A percentile compares a stretch with the other conserved stretches of the same genome.
phyloP scores from a whole-genome alignment of 2,113 vertebrate species.

The Potamarius usumacintae region DNA sequence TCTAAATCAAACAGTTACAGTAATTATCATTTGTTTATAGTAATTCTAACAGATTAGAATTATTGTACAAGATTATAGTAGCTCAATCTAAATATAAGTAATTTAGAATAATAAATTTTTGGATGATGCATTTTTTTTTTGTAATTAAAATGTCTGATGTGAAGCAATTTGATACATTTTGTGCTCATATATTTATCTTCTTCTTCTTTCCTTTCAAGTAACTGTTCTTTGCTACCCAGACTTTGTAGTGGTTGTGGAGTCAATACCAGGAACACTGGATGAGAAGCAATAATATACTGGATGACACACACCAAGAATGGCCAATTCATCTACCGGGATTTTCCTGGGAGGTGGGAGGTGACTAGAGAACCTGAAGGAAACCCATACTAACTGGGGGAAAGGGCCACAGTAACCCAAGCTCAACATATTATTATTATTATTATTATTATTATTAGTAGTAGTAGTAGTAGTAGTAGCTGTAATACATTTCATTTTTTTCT shows the following conservation, averaged over 20 bases:
- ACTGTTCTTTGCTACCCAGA: background rate
- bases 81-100: too few species aligned
- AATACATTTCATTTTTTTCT: background rate
- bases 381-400: background rate
- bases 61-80: background rate
- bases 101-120: background rate
- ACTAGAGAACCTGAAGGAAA: background rate
- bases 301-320: background rate
- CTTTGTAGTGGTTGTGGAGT: background rate
- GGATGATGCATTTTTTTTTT: too few species aligned
- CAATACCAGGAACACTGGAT: background rate
- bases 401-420: background rate
- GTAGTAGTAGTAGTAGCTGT: background rate
- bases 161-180: background rate
- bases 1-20: too few species aligned
- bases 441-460: background rate
- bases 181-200: background rate
- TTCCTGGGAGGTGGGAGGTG: background rate
- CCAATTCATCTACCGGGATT: background rate
- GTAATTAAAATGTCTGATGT: background rate
- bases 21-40: too few species aligned
- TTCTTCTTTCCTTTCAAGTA: background rate
- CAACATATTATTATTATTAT: background rate
- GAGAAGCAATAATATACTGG: background rate
- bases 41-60: background rate